Base-by-base conservation (phyloP, 2,113 vertebrate species). In the Nettapus auritus region DNA sequence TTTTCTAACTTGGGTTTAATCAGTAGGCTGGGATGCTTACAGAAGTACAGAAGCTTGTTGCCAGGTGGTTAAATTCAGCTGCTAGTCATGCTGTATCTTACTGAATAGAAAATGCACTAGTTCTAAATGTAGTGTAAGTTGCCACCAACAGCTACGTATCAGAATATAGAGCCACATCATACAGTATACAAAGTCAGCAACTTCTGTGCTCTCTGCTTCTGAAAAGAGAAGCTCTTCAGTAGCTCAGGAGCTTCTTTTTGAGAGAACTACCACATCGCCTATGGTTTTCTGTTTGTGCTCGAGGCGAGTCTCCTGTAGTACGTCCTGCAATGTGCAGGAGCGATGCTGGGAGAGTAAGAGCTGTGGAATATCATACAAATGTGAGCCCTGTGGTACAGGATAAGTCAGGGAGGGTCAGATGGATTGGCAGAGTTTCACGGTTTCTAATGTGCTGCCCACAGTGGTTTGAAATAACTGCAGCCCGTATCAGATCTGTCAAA, bases 281-380 rank as follows among this genome's bases (percentile, higher is more conserved):
- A 3, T 0, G 0, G 31, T 57, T 73, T 46, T 66, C 40, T n/a
- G 44, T 63, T 62, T 5, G 40, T 29, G 29, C 48, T 92, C 48
- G 66, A 69, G 70, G 40, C 57, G 6, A 5, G 1, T 83, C 56
- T 74, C 46, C 62, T 33, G 22, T 52, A 66, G 36, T 31, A 26
- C 1, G 0, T 55, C 63, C 55, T 89, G 52, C 42, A 89, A 5
- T 2, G 25, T 23, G 18, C 44, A 42, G 74, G 53, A 40, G 55
- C 34, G n/a, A 29, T 70, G 55, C n/a, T 57, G 50, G 31, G 53
- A 87, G 53, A 66, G 34, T n/a, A 19, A 52, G 62, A 82, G 42
- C 56, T 3, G 0, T 64, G 62, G 77, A 68, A 5, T 1, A 66
- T 50, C 77, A 89, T 46, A 57, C n/a, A 76, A 38, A 36, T 0